phyloP scores from a whole-genome alignment of 2,888 invertebrate species.

The Eurytoma adleriae region DNA sequence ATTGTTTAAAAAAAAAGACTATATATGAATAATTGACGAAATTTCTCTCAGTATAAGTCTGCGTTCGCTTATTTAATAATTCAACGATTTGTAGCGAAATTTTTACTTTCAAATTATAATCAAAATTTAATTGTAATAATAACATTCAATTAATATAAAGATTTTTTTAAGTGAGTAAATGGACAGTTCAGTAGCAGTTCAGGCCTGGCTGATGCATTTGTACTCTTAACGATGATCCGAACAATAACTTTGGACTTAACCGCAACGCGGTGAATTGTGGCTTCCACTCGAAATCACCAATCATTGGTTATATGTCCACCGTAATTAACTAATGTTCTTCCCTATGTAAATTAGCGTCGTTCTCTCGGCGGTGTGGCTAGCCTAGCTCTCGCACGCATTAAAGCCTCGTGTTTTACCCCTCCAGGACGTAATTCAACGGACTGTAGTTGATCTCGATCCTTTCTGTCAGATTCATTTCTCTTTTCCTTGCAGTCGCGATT shows the following conservation, averaged over 20 bases:
- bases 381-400: conserved; percentile 24
- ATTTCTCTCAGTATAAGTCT: too few relatives aligned
- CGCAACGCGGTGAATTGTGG: conserved; percentile 69
- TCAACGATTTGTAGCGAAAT: too few relatives aligned
- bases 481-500: background rate
- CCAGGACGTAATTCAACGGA: conserved; percentile 25
- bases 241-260: conserved; percentile 75
- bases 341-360: conserved; percentile 69
- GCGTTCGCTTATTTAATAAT: too few relatives aligned
- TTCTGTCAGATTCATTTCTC: conserved; percentile 11
- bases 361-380: conserved; percentile 26
- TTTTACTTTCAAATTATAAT: too few relatives aligned
- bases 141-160: too few relatives aligned
- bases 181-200: conserved; percentile 30
- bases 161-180: too few relatives aligned
- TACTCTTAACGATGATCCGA: conserved; percentile 75
- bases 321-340: conserved; percentile 76
- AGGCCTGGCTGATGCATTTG: conserved; percentile 71
- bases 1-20: too few relatives aligned
- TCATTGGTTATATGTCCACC: conserved; percentile 72
- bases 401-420: conserved; percentile 18
- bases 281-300: conserved; percentile 70
- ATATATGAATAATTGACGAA: too few relatives aligned
- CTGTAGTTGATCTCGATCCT: background rate
- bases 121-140: too few relatives aligned